Percentiles rank a stretch among this genome's conserved stretches.
These are phyloP conservation scores for Acinonyx jubatus DNA, from an alignment of 2,113 vertebrate species.

Conservation along the genomic window DNA sequence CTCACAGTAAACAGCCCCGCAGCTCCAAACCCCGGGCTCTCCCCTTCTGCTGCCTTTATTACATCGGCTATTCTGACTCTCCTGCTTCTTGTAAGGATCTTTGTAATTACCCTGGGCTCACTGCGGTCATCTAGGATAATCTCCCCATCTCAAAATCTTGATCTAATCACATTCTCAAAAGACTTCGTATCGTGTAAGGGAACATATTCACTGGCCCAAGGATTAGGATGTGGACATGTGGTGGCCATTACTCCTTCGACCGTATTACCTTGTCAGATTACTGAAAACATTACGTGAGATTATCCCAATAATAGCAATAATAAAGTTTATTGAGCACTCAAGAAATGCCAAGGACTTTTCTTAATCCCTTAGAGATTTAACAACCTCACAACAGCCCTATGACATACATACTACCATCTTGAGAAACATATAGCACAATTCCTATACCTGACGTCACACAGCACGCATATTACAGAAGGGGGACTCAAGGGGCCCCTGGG, in stretches of 20 bases:
- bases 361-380: background rate
- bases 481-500: background rate
- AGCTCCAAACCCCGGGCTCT: background rate
- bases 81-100: accelerated
- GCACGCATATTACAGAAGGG: background rate
- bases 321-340: background rate
- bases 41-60: background rate
- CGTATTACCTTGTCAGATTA: background rate
- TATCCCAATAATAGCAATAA: background rate
- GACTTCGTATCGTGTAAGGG: background rate
- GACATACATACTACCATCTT: background rate
- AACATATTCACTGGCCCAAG: background rate
- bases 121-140: background rate
- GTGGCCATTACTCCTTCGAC: too few relatives aligned
- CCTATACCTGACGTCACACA: background rate
- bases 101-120: background rate
- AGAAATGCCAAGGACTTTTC: background rate
- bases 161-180: background rate
- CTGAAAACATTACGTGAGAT: background rate
- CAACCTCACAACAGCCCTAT: background rate
- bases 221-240: background rate
- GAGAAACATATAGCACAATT: background rate
- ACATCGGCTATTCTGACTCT: background rate
- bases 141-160: background rate
- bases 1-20: background rate